Evolutionary conservation across 2,113 vertebrate genomes (phyloP).

Genomic region (Cephalopholis sonnerati): DNA sequence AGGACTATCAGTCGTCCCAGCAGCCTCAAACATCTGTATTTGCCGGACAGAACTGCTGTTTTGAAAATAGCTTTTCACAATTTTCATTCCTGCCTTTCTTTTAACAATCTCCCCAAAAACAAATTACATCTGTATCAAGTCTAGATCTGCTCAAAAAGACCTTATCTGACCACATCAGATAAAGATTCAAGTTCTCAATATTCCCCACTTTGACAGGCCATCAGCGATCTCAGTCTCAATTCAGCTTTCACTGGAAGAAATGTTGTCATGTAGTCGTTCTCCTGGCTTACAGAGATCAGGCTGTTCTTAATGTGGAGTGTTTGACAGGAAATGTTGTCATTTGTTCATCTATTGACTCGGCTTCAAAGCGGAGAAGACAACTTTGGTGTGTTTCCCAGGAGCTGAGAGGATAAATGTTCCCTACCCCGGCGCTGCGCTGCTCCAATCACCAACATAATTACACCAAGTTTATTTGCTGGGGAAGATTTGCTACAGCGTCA

Average conservation of each 20-base stretch:
- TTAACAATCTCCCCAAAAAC: slow-evolving; percentile 86
- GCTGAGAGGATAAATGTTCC: slow-evolving; percentile 52
- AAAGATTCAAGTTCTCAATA: slow-evolving; percentile 5
- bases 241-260: slow-evolving; percentile 9
- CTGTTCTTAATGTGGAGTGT: not conserved
- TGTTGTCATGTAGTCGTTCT: not conserved
- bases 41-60: slow-evolving; percentile 74
- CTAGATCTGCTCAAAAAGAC: slow-evolving; percentile 12
- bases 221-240: slow-evolving; percentile 3
- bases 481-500: slow-evolving; percentile 21
- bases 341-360: slow-evolving; percentile 48
- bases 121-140: slow-evolving; percentile 74
- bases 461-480: slow-evolving; percentile 50
- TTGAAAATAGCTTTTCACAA: slow-evolving; percentile 83
- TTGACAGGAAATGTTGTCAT: slow-evolving; percentile 33
- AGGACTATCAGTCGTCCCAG: not conserved
- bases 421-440: slow-evolving; percentile 24
- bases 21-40: slow-evolving; percentile 69
- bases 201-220: not conserved
- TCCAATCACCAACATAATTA: slow-evolving; percentile 69
- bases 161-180: slow-evolving; percentile 14
- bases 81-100: slow-evolving; percentile 84
- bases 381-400: slow-evolving; percentile 39
- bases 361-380: slow-evolving; percentile 31
- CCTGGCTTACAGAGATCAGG: not conserved